These are phyloP conservation scores for Caenorhabditis angaria DNA, from an alignment of 2,888 invertebrate species.

Conservation along the genomic window DNA sequence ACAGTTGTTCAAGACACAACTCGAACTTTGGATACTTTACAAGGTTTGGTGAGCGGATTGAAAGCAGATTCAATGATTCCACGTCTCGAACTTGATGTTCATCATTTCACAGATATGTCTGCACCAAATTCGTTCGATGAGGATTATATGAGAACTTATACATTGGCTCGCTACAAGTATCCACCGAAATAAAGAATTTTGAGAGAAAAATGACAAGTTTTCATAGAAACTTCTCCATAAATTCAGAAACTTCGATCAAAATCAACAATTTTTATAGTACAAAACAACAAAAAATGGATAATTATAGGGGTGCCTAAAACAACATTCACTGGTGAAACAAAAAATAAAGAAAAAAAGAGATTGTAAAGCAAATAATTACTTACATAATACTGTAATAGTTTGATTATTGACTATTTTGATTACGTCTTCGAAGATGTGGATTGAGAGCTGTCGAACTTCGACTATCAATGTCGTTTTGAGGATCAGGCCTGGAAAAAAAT, in stretches of 20 bases:
- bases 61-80: slow-evolving; percentile 14
- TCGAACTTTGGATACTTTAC: slow-evolving; percentile 37
- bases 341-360: neutral
- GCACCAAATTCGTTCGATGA: slow-evolving; percentile 50
- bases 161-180: slow-evolving; percentile 13
- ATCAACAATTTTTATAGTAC: neutral
- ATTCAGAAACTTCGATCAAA: neutral
- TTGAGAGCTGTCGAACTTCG: slow-evolving; percentile 29
- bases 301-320: neutral
- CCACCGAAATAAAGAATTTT: neutral
- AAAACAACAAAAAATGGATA: neutral
- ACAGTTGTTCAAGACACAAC: slow-evolving; percentile 32
- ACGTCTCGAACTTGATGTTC: slow-evolving; percentile 43
- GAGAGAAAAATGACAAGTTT: slow-evolving; percentile 2
- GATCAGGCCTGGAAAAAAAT: slow-evolving; percentile 2
- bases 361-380: neutral
- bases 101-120: slow-evolving; percentile 38
- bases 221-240: neutral
- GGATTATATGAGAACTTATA: slow-evolving; percentile 44
- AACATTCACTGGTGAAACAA: neutral
- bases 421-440: slow-evolving; percentile 23
- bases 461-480: slow-evolving; percentile 12
- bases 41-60: neutral
- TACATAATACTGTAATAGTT: slow-evolving; percentile 1
- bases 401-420: slow-evolving; percentile 10